phyloP scores from a whole-genome alignment of 2,797 vertebrate species.

The Cyprinella venusta region DNA sequence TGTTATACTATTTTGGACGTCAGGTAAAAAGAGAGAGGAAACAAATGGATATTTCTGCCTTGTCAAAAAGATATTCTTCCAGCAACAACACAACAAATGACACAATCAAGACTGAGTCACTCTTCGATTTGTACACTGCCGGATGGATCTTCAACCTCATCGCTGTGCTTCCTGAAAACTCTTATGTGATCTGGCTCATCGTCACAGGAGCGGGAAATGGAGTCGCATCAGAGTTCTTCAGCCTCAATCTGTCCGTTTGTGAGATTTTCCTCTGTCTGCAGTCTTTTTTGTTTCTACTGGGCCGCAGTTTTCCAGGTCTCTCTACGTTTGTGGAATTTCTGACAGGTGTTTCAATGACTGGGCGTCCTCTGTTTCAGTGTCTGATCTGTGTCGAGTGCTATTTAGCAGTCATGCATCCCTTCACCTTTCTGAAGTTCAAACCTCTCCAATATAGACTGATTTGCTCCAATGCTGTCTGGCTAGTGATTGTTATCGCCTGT shows the following conservation, averaged over 20 bases:
- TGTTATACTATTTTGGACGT: not conserved
- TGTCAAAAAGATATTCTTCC: not conserved
- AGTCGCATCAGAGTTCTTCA: slow-evolving; percentile 18
- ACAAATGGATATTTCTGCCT: not conserved
- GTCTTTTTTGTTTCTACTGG: not conserved
- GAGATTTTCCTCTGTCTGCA: slow-evolving; percentile 15
- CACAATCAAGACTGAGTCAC: not conserved
- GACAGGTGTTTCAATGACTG: not conserved
- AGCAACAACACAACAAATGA: slow-evolving; percentile 5
- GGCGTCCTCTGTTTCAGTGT: slow-evolving; percentile 46
- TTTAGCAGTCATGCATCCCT: slow-evolving; percentile 45
- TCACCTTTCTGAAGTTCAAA: slow-evolving; percentile 47
- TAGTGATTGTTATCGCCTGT: not conserved
- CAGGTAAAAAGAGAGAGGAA: not conserved
- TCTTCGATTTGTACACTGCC: not conserved
- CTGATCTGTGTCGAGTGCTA: slow-evolving; percentile 46
- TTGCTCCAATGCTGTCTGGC: slow-evolving; percentile 39
- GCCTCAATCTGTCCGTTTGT: slow-evolving; percentile 2
- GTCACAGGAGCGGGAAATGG: slow-evolving; percentile 23
- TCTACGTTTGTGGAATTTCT: not conserved
- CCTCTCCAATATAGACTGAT: slow-evolving; percentile 49
- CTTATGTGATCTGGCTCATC: slow-evolving; percentile 28
- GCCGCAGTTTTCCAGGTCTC: not conserved
- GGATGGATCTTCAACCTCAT: slow-evolving; percentile 3
- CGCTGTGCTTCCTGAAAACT: not conserved